These are phyloP conservation scores for Oreochromis niloticus DNA, from an alignment of 2,113 vertebrate genomes.

Conservation along the genomic window DNA sequence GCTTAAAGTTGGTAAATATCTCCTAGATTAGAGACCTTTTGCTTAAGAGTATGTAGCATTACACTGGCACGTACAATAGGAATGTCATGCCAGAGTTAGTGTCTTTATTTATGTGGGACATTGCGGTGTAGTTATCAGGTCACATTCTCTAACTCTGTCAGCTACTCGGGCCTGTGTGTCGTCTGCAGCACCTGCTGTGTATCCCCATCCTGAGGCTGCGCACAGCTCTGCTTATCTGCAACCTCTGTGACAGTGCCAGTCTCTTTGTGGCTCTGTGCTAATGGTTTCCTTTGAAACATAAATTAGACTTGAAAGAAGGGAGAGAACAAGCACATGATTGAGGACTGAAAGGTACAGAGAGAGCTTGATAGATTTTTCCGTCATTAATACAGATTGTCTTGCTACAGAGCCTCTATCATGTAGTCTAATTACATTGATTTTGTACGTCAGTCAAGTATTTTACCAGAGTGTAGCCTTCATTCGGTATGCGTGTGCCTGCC, in stretches of 20 bases:
- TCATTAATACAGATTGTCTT: slow-evolving; percentile 49
- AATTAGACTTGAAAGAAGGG: slow-evolving; percentile 49
- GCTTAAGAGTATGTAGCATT: background rate
- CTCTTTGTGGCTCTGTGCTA: slow-evolving; percentile 20
- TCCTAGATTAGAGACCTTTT: background rate
- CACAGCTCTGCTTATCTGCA: slow-evolving; percentile 7
- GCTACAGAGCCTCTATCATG: slow-evolving; percentile 17
- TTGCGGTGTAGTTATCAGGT: background rate
- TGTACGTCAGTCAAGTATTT: slow-evolving; percentile 37
- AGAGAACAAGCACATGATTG: slow-evolving; percentile 27
- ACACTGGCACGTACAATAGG: background rate
- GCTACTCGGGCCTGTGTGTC: background rate
- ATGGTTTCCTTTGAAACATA: slow-evolving; percentile 41
- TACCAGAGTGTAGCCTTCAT: slow-evolving; percentile 5
- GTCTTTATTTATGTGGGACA: background rate
- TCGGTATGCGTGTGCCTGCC: slow-evolving; percentile 17
- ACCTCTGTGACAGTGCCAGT: background rate
- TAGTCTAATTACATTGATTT: slow-evolving; percentile 52
- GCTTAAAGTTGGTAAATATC: background rate
- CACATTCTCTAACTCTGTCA: background rate
- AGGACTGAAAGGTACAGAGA: slow-evolving; percentile 12
- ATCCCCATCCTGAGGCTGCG: background rate
- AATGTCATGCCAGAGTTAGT: background rate
- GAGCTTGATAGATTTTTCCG: slow-evolving; percentile 47
- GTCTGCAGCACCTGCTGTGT: slow-evolving; percentile 7